Evolutionary conservation across 2,113 vertebrate genomes (phyloP).

Genomic region (Tapirus terrestris): DNA sequence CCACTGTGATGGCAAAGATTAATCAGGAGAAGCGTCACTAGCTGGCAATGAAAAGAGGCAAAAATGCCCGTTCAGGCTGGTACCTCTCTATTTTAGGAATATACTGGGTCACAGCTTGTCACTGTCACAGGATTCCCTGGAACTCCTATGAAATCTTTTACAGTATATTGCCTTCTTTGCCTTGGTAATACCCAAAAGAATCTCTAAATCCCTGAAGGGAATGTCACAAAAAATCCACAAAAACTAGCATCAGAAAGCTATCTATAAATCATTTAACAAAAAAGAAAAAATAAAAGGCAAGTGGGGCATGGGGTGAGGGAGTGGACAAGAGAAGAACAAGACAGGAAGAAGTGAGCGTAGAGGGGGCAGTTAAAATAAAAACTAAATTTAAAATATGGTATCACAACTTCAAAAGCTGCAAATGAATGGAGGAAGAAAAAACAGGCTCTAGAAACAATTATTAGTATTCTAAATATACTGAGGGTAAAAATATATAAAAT

Average conservation of each 20-base stretch:
- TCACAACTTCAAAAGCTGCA: constrained; percentile 25
- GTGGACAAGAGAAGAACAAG: background rate
- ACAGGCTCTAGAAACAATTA: background rate
- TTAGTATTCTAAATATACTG: constrained; percentile 54
- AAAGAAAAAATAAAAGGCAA: background rate
- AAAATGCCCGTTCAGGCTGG: background rate
- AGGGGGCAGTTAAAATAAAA: background rate
- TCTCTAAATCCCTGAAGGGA: constrained; percentile 23
- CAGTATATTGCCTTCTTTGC: background rate
- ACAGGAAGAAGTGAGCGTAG: background rate
- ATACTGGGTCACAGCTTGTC: constrained; percentile 35
- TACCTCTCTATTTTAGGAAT: constrained; percentile 44
- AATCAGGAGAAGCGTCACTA: constrained; percentile 25
- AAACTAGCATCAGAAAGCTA: constrained; percentile 18
- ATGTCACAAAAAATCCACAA: background rate
- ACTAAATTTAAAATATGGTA: constrained; percentile 26
- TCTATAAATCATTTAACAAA: constrained; percentile 33
- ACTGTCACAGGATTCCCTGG: constrained; percentile 15
- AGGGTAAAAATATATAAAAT: constrained; percentile 41
- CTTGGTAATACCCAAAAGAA: background rate
- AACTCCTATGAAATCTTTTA: constrained; percentile 16
- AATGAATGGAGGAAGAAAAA: background rate
- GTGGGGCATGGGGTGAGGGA: background rate
- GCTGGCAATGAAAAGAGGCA: background rate
- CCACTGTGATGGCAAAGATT: constrained; percentile 40